Percentiles rank a stretch among this genome's conserved stretches.
Conservation (phyloP, 2,797 vertebrate genomes). For the Eremophila alpestris region DNA sequence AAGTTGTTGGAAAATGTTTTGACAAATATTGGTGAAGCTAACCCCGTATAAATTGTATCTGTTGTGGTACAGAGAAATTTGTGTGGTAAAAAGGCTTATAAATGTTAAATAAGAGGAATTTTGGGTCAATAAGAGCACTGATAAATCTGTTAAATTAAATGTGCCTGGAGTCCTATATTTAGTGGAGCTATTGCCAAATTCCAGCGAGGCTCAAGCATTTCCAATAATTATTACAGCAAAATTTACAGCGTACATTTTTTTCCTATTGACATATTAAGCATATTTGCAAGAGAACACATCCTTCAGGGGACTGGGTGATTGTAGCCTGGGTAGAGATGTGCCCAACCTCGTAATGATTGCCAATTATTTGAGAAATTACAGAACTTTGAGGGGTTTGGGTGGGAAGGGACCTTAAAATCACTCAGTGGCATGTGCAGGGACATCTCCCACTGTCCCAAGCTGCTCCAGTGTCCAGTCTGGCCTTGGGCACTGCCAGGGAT, state of each 20-base stretch:
- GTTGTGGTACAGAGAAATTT: background rate
- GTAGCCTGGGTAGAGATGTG: background rate
- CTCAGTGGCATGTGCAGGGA: background rate
- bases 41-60: background rate
- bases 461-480: background rate
- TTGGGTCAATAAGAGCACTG: slow-evolving; percentile 35
- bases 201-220: slow-evolving; percentile 16
- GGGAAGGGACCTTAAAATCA: background rate
- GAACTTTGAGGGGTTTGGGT: background rate
- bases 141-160: slow-evolving; percentile 44
- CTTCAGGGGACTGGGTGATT: background rate
- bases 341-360: fast-evolving
- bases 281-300: background rate
- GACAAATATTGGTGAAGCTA: background rate
- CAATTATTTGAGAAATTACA: background rate
- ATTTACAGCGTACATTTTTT: background rate
- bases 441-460: background rate
- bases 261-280: background rate
- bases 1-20: slow-evolving; percentile 7
- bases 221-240: slow-evolving; percentile 40
- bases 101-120: slow-evolving; percentile 48
- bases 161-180: slow-evolving; percentile 55
- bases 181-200: slow-evolving; percentile 38
- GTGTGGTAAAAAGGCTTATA: slow-evolving; percentile 19
- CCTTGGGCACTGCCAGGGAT: background rate